Evolutionary conservation across 1,140 invertebrate species (phyloP).

Genomic region (Drosophila malerkotliana): DNA sequence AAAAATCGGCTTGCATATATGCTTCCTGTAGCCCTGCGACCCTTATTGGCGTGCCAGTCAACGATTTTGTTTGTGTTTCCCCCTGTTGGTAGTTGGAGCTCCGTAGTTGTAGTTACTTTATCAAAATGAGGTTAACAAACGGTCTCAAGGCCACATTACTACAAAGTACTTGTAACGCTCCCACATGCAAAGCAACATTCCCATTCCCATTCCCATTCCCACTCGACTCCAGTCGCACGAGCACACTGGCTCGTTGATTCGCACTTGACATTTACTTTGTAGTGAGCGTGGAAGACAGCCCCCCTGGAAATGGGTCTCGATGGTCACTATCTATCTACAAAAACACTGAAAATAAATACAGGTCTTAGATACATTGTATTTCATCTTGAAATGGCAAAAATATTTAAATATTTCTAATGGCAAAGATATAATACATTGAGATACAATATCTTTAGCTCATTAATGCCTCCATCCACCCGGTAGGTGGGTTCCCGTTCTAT

Average conservation of each 20-base stretch:
- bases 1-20: constrained; percentile 17
- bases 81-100: background rate
- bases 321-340: constrained; percentile 21
- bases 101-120: constrained; percentile 45
- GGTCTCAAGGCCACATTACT: constrained; percentile 78
- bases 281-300: constrained; percentile 57
- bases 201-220: constrained; percentile 20
- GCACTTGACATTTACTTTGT: constrained; percentile 81
- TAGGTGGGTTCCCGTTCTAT: constrained; percentile 18
- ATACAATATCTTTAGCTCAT: background rate
- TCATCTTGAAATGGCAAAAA: too few relatives aligned
- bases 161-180: constrained; percentile 25
- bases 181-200: constrained; percentile 36
- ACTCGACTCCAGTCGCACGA: constrained; percentile 31
- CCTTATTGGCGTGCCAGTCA: constrained; percentile 55
- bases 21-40: constrained; percentile 22
- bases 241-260: constrained; percentile 47
- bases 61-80: constrained; percentile 60
- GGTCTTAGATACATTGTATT: background rate
- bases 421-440: background rate
- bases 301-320: constrained; percentile 28
- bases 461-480: background rate
- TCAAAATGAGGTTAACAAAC: constrained; percentile 81
- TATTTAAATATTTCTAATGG: too few relatives aligned
- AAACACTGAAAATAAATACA: constrained; percentile 19